Base-by-base conservation (phyloP, 1,140 invertebrate species). In the Calephelis virginiensis region DNA sequence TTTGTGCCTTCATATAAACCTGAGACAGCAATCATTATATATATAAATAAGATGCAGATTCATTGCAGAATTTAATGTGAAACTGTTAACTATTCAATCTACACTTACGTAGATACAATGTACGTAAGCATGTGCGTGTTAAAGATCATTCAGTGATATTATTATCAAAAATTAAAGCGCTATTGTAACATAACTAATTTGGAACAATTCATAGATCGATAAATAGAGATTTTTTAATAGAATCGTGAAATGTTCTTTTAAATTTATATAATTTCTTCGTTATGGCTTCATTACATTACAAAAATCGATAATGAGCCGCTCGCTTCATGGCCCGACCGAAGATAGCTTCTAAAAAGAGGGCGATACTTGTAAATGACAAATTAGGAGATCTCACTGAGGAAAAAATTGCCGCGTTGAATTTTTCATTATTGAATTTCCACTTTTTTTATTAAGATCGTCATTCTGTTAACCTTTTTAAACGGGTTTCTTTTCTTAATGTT, bases 291-390 rank as follows among this genome's bases (percentile, higher is more conserved):
- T 9, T 53, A 14, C n/a, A n/a, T 13, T 50, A 50, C 1, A 1
- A 14, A 17, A 63, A 68, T 69, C 10, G 50, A 43, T 69, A 64
- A 61, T 64, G 40, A 49, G 68, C 53, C 73, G 72, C 72, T 14
- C 9, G 6, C 70, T 70, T 72, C 17, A 45, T 69, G 66, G 72
- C 76, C 76, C 46, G 17, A 63, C 68, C 46, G 67, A 65, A 78
- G 74, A 28, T 59, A 38, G 53, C 53, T 59, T 12, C 53, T 59
- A 59, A 59, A 56, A 59, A 59, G 53, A 77, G 75, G 72, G 64
- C 72, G 77, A 77, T 82, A 59, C 53, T 59, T 69, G 70, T 80
- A 76, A 83, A 83, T 81, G 79, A 81, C 77, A 86, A 86, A 86
- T 84, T 83, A 83, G 76, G 68, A 78, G 68, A 75, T 78, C 73